Conservation (phyloP, 2,113 vertebrate genomes). For the Xenopus tropicalis region UCB_Xtro_10.0 CM004448.2:106144001-106144500, state of each 20-base stretch:
- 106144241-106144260: constrained; percentile 52
- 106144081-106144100: constrained; percentile 76
- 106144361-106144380: constrained; percentile 60
- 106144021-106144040: constrained; percentile 57
- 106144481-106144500: constrained; percentile 89
- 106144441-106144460: constrained; percentile 77
- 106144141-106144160: constrained; percentile 54
- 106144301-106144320: constrained; percentile 57
- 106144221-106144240: constrained; percentile 43
- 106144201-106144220: constrained; percentile 42
- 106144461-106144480: constrained; percentile 76
- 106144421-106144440: constrained; percentile 56
- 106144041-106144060: constrained; percentile 78
- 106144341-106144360: constrained; percentile 60
- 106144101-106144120: constrained; percentile 70
- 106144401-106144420: constrained; percentile 59
- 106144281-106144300: constrained; percentile 53
- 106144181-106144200: constrained; percentile 59
- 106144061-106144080: constrained; percentile 84
- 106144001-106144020: constrained; percentile 54
- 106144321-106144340: constrained; percentile 59
- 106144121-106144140: constrained; percentile 15
- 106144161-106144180: constrained; percentile 59
- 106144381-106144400: constrained; percentile 63
- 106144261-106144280: constrained; percentile 67